Evolutionary conservation across 30 jellyfish, hydroid and myxozoan species (phyloP).

Genomic region (Hydractinia symbiolongicarpus): DNA sequence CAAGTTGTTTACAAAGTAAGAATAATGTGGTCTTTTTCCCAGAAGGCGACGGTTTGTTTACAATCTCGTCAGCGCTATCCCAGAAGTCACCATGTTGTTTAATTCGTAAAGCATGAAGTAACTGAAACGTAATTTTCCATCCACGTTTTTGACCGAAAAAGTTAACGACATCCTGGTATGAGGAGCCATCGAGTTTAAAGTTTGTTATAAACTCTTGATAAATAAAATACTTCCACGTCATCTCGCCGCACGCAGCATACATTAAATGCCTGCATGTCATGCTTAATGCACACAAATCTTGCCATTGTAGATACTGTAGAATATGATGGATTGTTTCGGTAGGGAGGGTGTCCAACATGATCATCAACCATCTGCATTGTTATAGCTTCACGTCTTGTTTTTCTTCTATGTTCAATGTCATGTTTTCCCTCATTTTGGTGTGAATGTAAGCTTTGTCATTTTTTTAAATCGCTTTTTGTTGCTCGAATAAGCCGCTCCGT

Average conservation of each 20-base stretch:
- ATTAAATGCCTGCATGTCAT: neutral
- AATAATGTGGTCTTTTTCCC: neutral
- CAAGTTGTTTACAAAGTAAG: neutral
- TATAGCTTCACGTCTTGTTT: too few relatives aligned
- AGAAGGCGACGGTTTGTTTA: neutral
- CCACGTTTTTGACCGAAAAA: neutral
- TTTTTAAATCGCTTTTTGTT: too few relatives aligned
- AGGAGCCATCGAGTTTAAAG: neutral
- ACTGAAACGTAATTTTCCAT: neutral
- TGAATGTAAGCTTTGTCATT: too few relatives aligned
- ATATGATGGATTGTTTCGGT: neutral
- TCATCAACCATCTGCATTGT: neutral
- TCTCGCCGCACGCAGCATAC: neutral
- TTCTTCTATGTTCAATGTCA: too few relatives aligned
- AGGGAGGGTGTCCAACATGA: neutral
- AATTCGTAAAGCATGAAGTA: neutral
- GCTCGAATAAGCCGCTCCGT: too few relatives aligned
- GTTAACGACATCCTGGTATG: neutral
- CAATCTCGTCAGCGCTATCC: neutral
- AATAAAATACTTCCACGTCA: neutral
- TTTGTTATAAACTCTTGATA: neutral
- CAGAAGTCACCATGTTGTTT: neutral
- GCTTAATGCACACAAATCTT: neutral
- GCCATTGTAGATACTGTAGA: neutral
- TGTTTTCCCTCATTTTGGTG: too few relatives aligned